These are phyloP conservation scores for Falco punctatus DNA, from an alignment of 2,113 vertebrate species.

Conservation along the genomic window DNA sequence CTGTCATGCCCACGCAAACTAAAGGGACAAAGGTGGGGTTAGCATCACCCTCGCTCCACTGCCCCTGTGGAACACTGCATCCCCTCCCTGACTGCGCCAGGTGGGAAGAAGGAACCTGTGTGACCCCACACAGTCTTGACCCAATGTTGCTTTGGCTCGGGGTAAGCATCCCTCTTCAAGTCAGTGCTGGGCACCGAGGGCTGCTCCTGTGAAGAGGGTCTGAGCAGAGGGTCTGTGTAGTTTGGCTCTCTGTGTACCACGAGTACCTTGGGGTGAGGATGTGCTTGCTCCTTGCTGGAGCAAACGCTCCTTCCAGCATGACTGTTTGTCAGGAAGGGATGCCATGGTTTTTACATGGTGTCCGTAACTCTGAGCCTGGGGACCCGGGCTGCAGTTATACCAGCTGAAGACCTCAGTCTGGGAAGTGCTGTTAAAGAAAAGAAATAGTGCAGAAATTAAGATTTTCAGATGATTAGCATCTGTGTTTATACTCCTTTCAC, in stretches of 20 bases:
- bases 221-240: background rate
- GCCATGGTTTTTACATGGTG: background rate
- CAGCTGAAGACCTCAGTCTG: background rate
- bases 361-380: background rate
- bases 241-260: background rate
- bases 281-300: fast-evolving
- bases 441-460: background rate
- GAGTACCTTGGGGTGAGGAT: background rate
- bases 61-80: background rate
- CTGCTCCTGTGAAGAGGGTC: background rate
- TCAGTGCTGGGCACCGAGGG: fast-evolving
- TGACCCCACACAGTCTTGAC: background rate
- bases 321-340: background rate
- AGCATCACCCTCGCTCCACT: fast-evolving
- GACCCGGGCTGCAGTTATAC: background rate
- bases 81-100: fast-evolving
- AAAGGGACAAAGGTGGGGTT: background rate
- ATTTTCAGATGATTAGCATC: background rate
- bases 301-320: background rate
- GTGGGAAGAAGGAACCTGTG: background rate
- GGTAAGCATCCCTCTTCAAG: background rate
- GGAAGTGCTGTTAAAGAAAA: background rate
- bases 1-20: background rate
- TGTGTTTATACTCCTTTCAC: background rate
- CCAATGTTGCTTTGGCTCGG: fast-evolving